Base-by-base conservation (phyloP, 37 sponge, comb jelly and placozoan genomes). In the Amphimedon queenslandica region DNA sequence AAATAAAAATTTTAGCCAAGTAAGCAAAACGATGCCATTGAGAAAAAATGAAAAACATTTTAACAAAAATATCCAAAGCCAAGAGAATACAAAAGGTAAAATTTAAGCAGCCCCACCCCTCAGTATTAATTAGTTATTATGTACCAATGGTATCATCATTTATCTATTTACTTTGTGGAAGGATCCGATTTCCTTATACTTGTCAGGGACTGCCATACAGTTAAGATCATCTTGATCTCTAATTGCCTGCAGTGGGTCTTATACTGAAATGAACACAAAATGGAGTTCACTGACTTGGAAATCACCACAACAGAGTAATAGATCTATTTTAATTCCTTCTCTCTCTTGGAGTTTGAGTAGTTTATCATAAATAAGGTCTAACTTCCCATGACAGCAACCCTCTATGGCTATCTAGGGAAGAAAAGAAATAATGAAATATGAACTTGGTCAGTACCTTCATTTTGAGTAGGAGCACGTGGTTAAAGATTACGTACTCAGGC, bases 301-400 rank as follows among this genome's bases (percentile, higher is more conserved):
- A 57, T 98, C 99, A 29, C 99, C 99, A 70, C 99, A 98, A 55
- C 95, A 94, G 1, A 98, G 67, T 28, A 98, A 78, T 53, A 98
- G 68, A 77, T 98, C 99, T 16, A 98, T 66, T 32, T 84, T 86
- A n/a, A 82, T 74, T 37, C 83, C 88, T 37, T 92, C 78, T 60
- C 73, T 74, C 61, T 77, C 66, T 68, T 91, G 77, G 5, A 69
- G 65, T 61, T 82, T 42, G 0, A 33, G 28, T 24, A 98, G 57
- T 0, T 79, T 72, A 37, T 75, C 80, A 73, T 98, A 98, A 31
- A 98, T 94, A 51, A 78, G 79, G 69, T 98, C 95, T 67, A 98
- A 74, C 66, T 88, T 87, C 21, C 99, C 99, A 76, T 98, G 95
- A 55, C 84, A 78, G 64, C 99, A 98, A 0, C 99, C 99, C 67